phyloP scores from a whole-genome alignment of 2,113 vertebrate species.

The Colinus virginianus region DNA sequence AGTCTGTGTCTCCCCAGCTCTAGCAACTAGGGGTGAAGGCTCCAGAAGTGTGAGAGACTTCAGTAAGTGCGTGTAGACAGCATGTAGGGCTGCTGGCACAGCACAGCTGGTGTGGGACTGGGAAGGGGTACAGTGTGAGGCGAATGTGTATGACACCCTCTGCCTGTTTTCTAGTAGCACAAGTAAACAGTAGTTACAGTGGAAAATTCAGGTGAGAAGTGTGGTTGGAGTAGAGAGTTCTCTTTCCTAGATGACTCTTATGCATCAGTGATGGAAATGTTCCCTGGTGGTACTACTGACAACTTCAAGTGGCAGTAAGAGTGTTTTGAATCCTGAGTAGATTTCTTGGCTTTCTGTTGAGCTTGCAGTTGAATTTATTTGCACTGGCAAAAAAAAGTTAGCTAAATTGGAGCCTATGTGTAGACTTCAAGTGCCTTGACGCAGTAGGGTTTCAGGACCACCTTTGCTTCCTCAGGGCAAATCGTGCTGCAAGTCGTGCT shows the following conservation, averaged over 20 bases:
- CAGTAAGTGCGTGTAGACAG: not conserved
- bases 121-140: not conserved
- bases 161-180: not conserved
- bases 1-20: not conserved
- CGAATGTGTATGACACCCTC: not conserved
- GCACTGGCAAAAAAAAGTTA: not conserved
- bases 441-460: not conserved
- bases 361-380: conserved; percentile 30
- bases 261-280: not conserved
- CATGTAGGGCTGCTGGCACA: not conserved
- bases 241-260: not conserved
- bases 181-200: not conserved
- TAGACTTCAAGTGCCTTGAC: not conserved
- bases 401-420: not conserved
- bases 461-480: not conserved
- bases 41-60: not conserved
- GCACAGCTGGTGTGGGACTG: not conserved
- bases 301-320: not conserved
- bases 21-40: not conserved
- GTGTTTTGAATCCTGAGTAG: not conserved
- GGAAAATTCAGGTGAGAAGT: not conserved
- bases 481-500: conserved; percentile 3
- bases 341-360: conserved; percentile 5
- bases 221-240: not conserved
- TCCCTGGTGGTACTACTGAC: not conserved